Percentiles rank a stretch among this genome's conserved stretches.
Evolutionary conservation across 2,797 vertebrate species (phyloP).

Genomic region (Psittacula derbiana): DNA sequence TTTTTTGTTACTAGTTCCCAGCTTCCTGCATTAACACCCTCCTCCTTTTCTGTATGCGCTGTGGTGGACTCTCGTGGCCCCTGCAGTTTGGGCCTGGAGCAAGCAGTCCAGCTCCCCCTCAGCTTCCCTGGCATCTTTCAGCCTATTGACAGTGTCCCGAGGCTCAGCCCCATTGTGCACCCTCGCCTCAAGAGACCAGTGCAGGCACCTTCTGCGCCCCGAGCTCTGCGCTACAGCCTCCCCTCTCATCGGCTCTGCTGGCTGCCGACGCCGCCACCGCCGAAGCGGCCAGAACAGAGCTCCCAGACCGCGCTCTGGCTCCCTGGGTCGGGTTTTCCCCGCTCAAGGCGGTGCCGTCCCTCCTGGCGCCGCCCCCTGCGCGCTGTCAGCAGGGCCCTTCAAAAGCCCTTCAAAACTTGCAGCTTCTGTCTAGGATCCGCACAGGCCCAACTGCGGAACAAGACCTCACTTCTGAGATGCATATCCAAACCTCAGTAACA

Average conservation of each 20-base stretch:
- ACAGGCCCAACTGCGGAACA: not conserved
- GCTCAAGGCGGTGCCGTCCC: not conserved
- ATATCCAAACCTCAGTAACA: not conserved
- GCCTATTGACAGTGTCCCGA: not conserved
- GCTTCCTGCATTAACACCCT: not conserved
- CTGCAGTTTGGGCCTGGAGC: not conserved
- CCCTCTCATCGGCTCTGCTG: not conserved
- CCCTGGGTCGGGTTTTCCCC: not conserved
- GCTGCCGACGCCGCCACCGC: too few relatives aligned
- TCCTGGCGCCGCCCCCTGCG: not conserved
- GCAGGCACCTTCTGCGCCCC: not conserved
- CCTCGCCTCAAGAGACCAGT: not conserved
- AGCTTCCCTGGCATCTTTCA: not conserved
- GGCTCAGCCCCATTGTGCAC: not conserved
- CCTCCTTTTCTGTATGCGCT: not conserved
- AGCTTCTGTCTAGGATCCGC: constrained; percentile 3
- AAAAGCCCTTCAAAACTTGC: not conserved
- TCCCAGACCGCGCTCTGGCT: not conserved
- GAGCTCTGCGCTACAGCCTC: not conserved
- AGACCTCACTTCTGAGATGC: not conserved
- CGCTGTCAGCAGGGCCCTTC: not conserved
- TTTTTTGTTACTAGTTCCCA: not conserved
- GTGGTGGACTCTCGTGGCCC: not conserved
- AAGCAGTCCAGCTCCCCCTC: not conserved
- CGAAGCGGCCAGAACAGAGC: not conserved